Evolutionary conservation across 2,113 vertebrate species (phyloP).

Genomic region (Physeter macrocephalus): DNA sequence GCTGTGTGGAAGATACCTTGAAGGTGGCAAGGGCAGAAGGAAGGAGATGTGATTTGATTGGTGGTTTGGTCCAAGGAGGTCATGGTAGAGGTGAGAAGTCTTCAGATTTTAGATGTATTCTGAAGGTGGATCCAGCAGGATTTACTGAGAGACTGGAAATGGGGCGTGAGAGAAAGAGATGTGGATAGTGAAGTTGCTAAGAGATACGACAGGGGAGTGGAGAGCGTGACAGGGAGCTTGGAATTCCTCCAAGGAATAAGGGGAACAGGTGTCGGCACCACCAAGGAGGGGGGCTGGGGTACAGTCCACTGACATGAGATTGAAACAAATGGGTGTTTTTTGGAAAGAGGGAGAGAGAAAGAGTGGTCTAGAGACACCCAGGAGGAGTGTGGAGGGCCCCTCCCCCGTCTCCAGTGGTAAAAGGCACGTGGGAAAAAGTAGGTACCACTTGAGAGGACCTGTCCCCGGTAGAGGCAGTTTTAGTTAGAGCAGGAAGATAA

Average conservation of each 20-base stretch:
- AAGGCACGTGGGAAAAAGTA: background rate
- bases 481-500: background rate
- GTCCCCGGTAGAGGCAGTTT: background rate
- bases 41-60: background rate
- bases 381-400: background rate
- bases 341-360: background rate
- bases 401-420: background rate
- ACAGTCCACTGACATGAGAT: fast-evolving
- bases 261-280: background rate
- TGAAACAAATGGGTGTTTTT: background rate
- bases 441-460: background rate
- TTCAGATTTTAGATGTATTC: background rate
- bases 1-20: background rate
- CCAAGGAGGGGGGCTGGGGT: background rate
- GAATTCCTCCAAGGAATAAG: background rate
- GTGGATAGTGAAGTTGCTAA: background rate
- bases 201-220: background rate
- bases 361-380: background rate
- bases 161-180: background rate
- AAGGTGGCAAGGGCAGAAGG: background rate
- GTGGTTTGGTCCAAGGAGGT: background rate
- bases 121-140: background rate
- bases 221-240: background rate
- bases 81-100: too few species aligned
- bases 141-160: too few species aligned